Evolutionary conservation across 2,888 invertebrate species (phyloP), one percentile per base, ranked within the genome.

Genomic region (Microchrysa polita): DNA sequence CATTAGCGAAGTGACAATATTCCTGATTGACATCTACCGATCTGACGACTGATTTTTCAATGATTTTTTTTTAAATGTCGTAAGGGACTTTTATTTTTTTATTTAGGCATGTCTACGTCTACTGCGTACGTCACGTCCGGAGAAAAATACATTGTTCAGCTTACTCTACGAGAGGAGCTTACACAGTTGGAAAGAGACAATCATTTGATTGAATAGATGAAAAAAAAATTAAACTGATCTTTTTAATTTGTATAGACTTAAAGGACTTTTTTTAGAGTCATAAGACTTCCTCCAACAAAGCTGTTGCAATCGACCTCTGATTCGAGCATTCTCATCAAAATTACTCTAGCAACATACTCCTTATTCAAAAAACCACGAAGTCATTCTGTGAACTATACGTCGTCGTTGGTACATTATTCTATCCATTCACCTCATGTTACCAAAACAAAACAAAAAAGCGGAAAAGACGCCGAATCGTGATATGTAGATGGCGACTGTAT

Each of bases 1-100:
- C 69, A 69, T 69, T 69, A 69, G 69, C 57, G 69, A 69, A n/a
- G 57, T 69, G 69, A 69, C 69, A 69, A 40, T 57, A 57, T 22
- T 55, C 57, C 57, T 69, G 69, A 69, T 69, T 53, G 69, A 69
- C 69, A 34, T 34, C 34, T 34, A 55, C 57, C 20, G 69, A 69
- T 69, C 69, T 34, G 69, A 69, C 53, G 69, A 69, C 69, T 53
- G 55, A 55, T 69, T 69, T 69, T 69, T 65, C 20, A 18, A 55
- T 42, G 61, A 63, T 40, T 16, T 40, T 63, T 63, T 63, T 16
- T 20, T 55, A 69, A 55, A 48, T 69, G 69, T 69, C 69, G n/a
- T n/a, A n/a, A n/a, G n/a, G n/a, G n/a, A 69, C 69, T 55, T 20
- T 5, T 18, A 55, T 57, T 69, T 69, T 57, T 69, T 69, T 23